Evolutionary conservation across 2,888 invertebrate species (phyloP).

Genomic region (Orthonychiurus folsomi): DNA sequence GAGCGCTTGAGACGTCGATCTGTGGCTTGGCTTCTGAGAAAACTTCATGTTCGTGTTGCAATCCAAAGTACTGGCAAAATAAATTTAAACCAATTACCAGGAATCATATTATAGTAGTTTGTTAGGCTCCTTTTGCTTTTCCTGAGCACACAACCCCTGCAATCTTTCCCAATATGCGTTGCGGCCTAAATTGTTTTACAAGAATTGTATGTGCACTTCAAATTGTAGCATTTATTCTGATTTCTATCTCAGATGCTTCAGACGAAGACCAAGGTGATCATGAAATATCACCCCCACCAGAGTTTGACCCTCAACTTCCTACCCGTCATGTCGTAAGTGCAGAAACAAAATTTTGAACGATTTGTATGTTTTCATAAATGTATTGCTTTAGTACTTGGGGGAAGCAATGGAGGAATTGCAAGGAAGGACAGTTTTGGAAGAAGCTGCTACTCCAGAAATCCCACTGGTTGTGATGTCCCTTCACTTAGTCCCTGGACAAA

Average conservation of each 20-base stretch:
- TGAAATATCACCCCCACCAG: constrained; percentile 16
- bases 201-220: no score
- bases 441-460: constrained; percentile 47
- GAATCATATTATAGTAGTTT: no score
- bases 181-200: no score
- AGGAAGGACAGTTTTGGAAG: constrained; percentile 56
- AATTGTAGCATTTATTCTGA: no score
- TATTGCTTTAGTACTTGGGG: constrained; percentile 51
- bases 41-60: background rate
- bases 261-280: no score
- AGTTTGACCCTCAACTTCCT: constrained; percentile 36
- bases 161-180: no score
- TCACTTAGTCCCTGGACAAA: constrained; percentile 68
- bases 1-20: constrained; percentile 10
- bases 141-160: no score
- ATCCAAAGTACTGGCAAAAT: background rate
- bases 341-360: background rate
- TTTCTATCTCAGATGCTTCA: no score
- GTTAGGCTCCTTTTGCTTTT: no score
- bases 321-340: constrained; percentile 30
- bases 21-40: constrained; percentile 11
- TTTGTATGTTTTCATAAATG: no score
- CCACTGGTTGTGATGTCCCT: constrained; percentile 56
- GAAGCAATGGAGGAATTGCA: constrained; percentile 54
- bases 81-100: no score